Percentiles rank a stretch among this genome's conserved stretches.
These are phyloP conservation scores for Gallinago stenura DNA, from an alignment of 2,797 vertebrate genomes.

Conservation along the genomic window DNA sequence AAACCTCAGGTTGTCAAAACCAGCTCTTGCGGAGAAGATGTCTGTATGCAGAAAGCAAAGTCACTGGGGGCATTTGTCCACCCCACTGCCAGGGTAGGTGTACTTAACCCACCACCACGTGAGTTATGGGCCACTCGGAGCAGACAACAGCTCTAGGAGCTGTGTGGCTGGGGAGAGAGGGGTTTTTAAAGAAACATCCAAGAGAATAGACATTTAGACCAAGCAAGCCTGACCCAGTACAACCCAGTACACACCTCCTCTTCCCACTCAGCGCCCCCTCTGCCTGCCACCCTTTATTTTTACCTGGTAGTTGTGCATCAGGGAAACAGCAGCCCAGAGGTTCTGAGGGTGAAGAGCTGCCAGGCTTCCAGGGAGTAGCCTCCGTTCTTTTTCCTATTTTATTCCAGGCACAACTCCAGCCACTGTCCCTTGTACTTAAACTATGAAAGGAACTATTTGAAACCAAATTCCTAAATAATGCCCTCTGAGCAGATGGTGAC, in stretches of 20 bases:
- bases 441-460: conserved; percentile 54
- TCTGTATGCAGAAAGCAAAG: neutral
- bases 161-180: neutral
- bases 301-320: rapidly evolving
- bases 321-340: neutral
- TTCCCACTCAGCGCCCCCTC: neutral
- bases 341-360: neutral
- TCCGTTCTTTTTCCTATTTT: conserved; percentile 31
- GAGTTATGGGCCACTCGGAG: neutral
- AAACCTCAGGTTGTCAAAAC: neutral
- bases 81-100: neutral
- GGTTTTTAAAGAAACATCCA: neutral
- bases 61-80: neutral
- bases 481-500: conserved; percentile 14
- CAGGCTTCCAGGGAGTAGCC: neutral
- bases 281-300: neutral
- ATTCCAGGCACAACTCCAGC: conserved; percentile 60
- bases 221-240: neutral
- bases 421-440: conserved; percentile 51
- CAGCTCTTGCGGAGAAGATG: neutral
- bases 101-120: rapidly evolving
- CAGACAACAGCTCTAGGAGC: neutral
- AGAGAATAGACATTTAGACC: neutral
- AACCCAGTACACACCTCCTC: neutral
- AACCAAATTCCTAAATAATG: conserved; percentile 65